phyloP scores from a whole-genome alignment of 1,140 invertebrate species.

The Eupristina koningsbergeri region DNA sequence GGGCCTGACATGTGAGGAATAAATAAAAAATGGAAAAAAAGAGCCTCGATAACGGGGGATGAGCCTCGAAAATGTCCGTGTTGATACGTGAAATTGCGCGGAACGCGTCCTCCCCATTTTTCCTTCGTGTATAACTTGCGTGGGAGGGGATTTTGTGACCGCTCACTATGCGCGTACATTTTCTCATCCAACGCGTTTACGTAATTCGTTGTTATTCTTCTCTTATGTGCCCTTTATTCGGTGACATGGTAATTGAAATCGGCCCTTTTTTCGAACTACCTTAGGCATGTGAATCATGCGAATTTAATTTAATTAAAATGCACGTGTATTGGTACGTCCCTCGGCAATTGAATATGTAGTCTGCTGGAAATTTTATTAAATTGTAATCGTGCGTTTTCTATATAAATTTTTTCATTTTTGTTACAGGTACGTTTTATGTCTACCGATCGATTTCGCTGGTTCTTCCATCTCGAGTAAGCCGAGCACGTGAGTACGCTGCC shows the following conservation, averaged over 20 bases:
- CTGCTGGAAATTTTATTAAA: background rate
- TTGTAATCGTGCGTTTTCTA: no score
- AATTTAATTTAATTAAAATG: background rate
- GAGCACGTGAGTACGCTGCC: background rate
- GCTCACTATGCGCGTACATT: background rate
- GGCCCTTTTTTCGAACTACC: background rate
- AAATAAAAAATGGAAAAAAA: background rate
- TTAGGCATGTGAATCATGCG: background rate
- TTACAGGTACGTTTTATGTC: slow-evolving; percentile 27
- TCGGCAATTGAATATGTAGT: background rate
- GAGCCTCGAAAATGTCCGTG: slow-evolving; percentile 38
- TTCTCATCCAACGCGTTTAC: background rate
- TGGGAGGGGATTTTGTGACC: slow-evolving; percentile 34
- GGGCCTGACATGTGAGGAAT: background rate
- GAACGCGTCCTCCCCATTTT: slow-evolving; percentile 30
- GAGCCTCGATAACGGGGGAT: background rate
- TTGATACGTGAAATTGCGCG: slow-evolving; percentile 50
- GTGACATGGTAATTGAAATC: slow-evolving; percentile 27
- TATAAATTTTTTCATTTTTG: background rate
- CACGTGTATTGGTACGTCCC: background rate
- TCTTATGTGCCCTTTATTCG: slow-evolving; percentile 16
- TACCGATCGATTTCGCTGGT: background rate
- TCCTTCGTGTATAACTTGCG: slow-evolving; percentile 24
- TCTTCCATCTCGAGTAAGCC: background rate
- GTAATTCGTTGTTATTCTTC: slow-evolving; percentile 29